phyloP scores from a whole-genome alignment of 2,113 vertebrate species.

The Glaucomys volans region DNA sequence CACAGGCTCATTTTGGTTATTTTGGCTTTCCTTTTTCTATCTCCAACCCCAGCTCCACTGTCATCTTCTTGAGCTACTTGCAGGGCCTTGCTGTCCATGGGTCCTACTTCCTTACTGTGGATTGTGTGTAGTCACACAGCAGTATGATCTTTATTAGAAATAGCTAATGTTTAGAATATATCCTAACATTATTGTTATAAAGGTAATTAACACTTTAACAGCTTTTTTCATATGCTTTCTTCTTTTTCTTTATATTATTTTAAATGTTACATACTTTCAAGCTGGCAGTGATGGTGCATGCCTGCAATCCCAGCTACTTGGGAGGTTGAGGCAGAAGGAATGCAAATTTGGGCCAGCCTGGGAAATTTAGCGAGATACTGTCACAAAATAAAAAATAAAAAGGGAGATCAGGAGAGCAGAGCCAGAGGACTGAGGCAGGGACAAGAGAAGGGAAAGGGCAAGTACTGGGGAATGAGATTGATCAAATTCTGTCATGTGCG shows the following conservation, averaged over 20 bases:
- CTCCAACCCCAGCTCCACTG: neutral
- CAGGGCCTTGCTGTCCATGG: neutral
- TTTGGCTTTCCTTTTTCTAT: neutral
- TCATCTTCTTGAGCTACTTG: neutral
- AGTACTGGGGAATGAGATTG: no score
- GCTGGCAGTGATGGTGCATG: no score
- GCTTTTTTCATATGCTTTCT: neutral
- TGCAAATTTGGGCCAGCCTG: no score
- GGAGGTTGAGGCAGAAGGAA: no score
- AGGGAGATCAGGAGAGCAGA: no score
- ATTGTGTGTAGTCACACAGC: neutral
- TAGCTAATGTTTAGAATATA: neutral
- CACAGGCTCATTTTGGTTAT: neutral
- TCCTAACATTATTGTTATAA: neutral
- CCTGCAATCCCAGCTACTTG: no score
- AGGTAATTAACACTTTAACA: neutral
- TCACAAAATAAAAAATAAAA: no score
- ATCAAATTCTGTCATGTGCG: no score
- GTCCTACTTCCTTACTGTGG: neutral
- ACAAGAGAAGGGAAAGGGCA: no score
- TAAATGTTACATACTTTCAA: neutral
- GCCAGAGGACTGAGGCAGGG: no score
- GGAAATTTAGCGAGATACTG: no score
- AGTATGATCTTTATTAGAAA: neutral
- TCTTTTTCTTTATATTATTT: constrained; percentile 6